phyloP scores from a whole-genome alignment of 2,888 invertebrate genomes.

The Drosophila neonasuta region DNA sequence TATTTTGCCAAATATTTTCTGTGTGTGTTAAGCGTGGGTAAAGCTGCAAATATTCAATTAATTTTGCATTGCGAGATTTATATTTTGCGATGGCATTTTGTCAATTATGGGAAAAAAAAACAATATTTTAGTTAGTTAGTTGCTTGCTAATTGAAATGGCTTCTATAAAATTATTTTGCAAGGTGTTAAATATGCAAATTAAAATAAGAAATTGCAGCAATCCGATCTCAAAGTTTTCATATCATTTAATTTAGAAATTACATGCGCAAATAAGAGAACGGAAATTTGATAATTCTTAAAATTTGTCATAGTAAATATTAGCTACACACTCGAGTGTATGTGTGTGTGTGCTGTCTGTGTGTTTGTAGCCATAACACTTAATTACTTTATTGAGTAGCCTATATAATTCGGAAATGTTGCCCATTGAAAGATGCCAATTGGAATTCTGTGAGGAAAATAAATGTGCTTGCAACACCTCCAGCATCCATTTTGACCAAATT shows the following conservation, averaged over 20 bases:
- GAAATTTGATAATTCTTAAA: constrained; percentile 16
- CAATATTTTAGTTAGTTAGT: constrained; percentile 19
- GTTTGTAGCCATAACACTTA: constrained; percentile 37
- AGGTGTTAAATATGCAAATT: constrained; percentile 28
- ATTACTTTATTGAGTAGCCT: constrained; percentile 55
- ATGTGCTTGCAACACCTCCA: constrained; percentile 50
- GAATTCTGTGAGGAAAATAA: constrained; percentile 40
- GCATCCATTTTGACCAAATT: constrained; percentile 7
- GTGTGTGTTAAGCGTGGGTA: neutral
- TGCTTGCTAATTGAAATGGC: constrained; percentile 16
- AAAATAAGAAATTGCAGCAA: constrained; percentile 5
- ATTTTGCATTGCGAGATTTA: constrained; percentile 12
- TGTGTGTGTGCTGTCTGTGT: constrained; percentile 9
- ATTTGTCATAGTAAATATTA: constrained; percentile 41
- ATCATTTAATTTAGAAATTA: constrained; percentile 32
- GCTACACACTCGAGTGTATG: constrained; percentile 11
- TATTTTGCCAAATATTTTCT: neutral
- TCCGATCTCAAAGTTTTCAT: neutral
- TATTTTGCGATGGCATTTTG: constrained; percentile 14
- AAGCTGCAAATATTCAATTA: constrained; percentile 21
- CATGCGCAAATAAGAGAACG: neutral
- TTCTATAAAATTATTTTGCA: constrained; percentile 9
- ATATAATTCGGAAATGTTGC: constrained; percentile 19
- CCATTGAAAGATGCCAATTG: constrained; percentile 37
- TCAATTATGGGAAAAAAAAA: constrained; percentile 11